phyloP scores from a whole-genome alignment of 2,888 invertebrate genomes.

The Odontomyia ornata region DNA sequence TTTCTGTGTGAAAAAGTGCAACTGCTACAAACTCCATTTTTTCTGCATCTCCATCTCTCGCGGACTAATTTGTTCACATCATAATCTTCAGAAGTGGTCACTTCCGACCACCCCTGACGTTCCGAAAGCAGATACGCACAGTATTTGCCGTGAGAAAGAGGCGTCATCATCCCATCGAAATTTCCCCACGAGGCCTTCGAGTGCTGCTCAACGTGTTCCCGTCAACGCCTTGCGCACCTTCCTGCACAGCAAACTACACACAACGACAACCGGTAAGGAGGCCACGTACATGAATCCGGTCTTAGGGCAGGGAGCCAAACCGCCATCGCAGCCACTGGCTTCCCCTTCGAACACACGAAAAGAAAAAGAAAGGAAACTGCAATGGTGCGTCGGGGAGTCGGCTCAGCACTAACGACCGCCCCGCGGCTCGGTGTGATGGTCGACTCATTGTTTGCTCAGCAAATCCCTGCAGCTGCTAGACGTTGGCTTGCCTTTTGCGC shows the following conservation, averaged over 20 bases:
- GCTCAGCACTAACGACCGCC: conserved; percentile 52
- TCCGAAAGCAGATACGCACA: background rate
- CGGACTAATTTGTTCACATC: conserved; percentile 23
- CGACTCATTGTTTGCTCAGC: conserved; percentile 49
- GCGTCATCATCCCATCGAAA: conserved; percentile 14
- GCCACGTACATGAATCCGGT: too few relatives aligned
- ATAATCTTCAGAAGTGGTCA: conserved; percentile 39
- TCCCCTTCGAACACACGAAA: background rate
- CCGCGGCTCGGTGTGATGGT: conserved; percentile 44
- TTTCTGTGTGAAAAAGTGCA: conserved; percentile 41
- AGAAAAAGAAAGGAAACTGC: background rate
- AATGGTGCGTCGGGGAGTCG: background rate
- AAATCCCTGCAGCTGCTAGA: conserved; percentile 53
- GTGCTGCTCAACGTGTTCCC: background rate
- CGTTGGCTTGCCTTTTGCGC: conserved; percentile 55
- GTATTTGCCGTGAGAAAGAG: background rate
- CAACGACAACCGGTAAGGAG: background rate
- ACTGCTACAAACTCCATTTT: conserved; percentile 37
- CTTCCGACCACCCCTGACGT: background rate
- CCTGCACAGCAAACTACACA: background rate
- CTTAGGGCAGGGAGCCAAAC: background rate
- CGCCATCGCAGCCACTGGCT: background rate
- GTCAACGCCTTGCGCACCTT: conserved; percentile 9
- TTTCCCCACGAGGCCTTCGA: background rate
- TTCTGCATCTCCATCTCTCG: background rate